phyloP scores from a whole-genome alignment of 2,113 vertebrate genomes.

The Motacilla alba region DNA sequence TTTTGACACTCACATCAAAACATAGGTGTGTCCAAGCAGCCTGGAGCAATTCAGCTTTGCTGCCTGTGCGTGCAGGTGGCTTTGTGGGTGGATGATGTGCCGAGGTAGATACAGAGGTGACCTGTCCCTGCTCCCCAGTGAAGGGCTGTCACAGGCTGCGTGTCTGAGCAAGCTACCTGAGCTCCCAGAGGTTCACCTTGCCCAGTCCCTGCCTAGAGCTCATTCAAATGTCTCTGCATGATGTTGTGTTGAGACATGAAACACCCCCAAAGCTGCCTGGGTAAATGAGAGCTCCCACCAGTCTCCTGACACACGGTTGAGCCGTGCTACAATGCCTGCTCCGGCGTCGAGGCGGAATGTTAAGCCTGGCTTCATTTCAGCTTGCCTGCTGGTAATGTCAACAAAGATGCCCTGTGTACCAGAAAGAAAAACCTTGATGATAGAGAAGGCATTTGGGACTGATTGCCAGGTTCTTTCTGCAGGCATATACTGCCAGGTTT shows the following conservation, averaged over 20 bases:
- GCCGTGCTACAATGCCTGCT: not conserved
- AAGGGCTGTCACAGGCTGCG: not conserved
- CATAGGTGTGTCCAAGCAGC: rapidly evolving
- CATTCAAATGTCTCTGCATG: not conserved
- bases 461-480: not conserved
- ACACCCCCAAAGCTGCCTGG: not conserved
- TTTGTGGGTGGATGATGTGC: not conserved
- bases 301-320: not conserved
- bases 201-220: not conserved
- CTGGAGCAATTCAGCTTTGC: not conserved
- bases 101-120: rapidly evolving
- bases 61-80: not conserved
- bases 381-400: conserved; percentile 35
- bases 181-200: not conserved
- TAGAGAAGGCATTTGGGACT: conserved; percentile 17
- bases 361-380: conserved; percentile 30
- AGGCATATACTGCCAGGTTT: not conserved
- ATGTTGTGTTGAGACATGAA: not conserved
- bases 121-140: not conserved
- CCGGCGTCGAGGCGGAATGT: not conserved
- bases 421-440: conserved; percentile 30
- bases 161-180: not conserved
- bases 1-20: not conserved
- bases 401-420: conserved; percentile 20
- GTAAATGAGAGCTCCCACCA: not conserved